Percentiles rank a stretch among this genome's conserved stretches.
phyloP scores from a whole-genome alignment of 2,113 vertebrate species.

The Taxidea taxus region DNA sequence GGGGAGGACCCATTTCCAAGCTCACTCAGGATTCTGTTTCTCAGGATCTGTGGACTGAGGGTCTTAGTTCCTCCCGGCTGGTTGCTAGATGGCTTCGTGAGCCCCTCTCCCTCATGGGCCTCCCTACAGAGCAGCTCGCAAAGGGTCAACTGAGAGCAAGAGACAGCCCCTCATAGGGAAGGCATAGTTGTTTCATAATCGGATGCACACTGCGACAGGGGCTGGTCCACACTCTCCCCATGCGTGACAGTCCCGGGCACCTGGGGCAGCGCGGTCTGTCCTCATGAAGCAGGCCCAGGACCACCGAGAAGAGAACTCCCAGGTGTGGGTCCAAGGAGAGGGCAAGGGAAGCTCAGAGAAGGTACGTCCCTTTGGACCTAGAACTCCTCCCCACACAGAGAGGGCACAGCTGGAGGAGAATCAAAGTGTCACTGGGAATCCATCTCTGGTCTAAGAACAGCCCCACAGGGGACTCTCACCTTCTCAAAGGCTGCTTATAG shows the following conservation, averaged over 20 bases:
- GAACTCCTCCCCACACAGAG: background rate
- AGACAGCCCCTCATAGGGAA: background rate
- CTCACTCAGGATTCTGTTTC: background rate
- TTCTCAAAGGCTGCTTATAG: background rate
- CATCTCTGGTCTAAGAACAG: background rate
- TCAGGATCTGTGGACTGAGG: background rate
- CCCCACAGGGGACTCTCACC: too few relatives aligned
- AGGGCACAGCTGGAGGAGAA: background rate
- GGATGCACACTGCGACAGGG: background rate
- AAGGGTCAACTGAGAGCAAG: background rate
- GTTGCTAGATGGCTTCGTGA: background rate
- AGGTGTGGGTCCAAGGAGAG: background rate
- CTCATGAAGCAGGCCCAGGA: background rate
- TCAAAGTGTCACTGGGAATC: accelerated
- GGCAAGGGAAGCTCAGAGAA: background rate
- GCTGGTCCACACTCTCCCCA: accelerated
- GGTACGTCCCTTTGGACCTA: background rate
- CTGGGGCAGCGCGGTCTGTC: background rate
- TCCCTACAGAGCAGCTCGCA: background rate
- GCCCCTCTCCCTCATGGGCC: background rate
- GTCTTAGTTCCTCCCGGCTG: background rate
- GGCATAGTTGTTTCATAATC: background rate
- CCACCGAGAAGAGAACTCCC: background rate
- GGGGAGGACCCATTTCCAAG: background rate
- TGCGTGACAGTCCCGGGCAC: background rate